Base-by-base conservation (phyloP, 2,113 vertebrate species). In the Mus spicilegus region DNA sequence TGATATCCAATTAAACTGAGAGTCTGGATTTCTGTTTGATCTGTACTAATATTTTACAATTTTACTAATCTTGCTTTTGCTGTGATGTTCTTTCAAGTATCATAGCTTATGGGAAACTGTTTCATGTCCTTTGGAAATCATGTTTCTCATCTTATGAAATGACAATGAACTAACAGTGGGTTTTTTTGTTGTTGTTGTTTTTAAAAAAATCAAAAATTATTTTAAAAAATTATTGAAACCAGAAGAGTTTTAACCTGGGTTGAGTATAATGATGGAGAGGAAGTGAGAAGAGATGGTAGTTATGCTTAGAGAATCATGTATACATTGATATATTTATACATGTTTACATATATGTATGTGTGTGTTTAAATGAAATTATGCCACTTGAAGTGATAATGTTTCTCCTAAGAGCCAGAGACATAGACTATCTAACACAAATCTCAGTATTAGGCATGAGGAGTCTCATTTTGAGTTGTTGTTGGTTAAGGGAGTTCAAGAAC, bases 211-310 rank as follows among this genome's bases (percentile, higher is more conserved):
- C 6, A 82, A 39, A 2, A 56, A 19, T 33, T 73, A 75, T 93
- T 81, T 58, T 39, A 39, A 91, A 72, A 72, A 93, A 89, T 2
- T 39, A 19, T 49, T 95, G 87, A 96, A 92, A 33, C 87, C 9
- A 73, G 22, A 72, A 39, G 54, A 19, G 19, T 54, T 81, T 81
- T 58, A 33, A 58, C 19, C 12, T 58, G 51, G 11, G 5, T 2
- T 39, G 7, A 11, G 36, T n/a, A 39, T 81, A 26, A 11, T 82
- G 20, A 39, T 3, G 20, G 19, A 26, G 20, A 82, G 54, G 19
- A 30, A n/a, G 11, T 22, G 1, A 58, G 54, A 39, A 58, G 10
- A 82, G 19, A 82, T 39, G 14, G 3, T 58, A 26, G 56, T 39
- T 58, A 39, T 82, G 54, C 36, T 58, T 39, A 82, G 20, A 39